Conservation (phyloP, 1,140 invertebrate species). For the Meloidogyne hapla region DNA sequence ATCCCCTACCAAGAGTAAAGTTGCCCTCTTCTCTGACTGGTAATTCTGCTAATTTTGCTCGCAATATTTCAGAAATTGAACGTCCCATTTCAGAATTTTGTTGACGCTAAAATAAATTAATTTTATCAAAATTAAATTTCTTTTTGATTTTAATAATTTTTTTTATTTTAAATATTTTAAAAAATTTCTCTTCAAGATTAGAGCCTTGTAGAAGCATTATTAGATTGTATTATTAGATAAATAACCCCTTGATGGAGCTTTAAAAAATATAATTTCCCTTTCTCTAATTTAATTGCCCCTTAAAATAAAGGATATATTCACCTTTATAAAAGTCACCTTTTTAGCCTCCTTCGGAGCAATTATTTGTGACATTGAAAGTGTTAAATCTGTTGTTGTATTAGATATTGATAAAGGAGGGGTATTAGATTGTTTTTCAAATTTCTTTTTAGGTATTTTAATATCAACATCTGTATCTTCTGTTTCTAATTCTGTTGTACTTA, state of each 20-base stretch:
- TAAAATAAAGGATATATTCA: neutral
- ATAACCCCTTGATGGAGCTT: too few species aligned
- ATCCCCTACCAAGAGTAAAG: conserved; percentile 32
- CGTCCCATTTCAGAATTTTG: neutral
- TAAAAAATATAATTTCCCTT: too few species aligned
- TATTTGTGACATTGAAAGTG: neutral
- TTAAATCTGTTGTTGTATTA: neutral
- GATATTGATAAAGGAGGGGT: neutral
- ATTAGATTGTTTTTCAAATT: neutral
- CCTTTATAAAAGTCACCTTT: neutral
- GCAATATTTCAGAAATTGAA: conserved; percentile 28
- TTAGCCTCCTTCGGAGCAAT: neutral
- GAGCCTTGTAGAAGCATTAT: too few species aligned
- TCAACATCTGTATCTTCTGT: conserved; percentile 10
- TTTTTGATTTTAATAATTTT: too few species aligned
- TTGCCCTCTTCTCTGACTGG: conserved; percentile 37
- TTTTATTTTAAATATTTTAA: too few species aligned
- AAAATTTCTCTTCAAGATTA: too few species aligned
- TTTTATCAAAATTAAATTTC: too few species aligned
- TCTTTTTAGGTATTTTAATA: neutral
- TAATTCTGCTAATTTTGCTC: conserved; percentile 22
- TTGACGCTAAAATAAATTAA: neutral
- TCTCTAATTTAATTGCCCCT: too few species aligned
- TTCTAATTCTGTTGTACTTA: conserved; percentile 16
- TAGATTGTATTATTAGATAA: too few species aligned